Evolutionary conservation across 2,113 vertebrate species (phyloP), one percentile per base, ranked within the genome.

Genomic region (Atlantisia rogersi): DNA sequence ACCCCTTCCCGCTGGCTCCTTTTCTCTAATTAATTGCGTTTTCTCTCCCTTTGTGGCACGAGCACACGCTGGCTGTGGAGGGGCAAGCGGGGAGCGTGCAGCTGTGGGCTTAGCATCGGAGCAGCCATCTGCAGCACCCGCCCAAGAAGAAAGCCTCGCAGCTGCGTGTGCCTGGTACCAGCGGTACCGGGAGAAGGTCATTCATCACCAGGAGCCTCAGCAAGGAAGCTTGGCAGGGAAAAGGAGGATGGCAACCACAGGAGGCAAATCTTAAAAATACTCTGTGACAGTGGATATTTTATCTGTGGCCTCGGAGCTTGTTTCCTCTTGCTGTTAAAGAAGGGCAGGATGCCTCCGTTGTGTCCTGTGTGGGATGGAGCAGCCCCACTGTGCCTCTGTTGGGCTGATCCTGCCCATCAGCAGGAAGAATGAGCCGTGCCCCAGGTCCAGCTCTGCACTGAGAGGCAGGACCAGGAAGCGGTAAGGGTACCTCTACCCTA

Each of bases 151-250:
- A 64, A 71, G 82, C 74, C 81, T 79, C 12, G 32, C 95, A 96
- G 96, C 95, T 97, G 96, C 88, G 4, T 18, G 85, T 10, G 80
- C 95, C 95, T 94, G 91, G 95, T 91, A 94, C 93, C 39, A 5
- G 71, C 5, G 52, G 52, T 68, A 76, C 84, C 93, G 44, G 3
- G 62, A 9, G 15, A 3, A 40, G 62, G 70, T 73, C 94, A 88
- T 94, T 84, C 87, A 93, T 75, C 74, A 9, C 90, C 67, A 14
- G 52, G 37, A 79, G 70, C 79, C 35, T 2, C 4, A 82, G 48
- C 37, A 9, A 25, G 56, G 82, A 26, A 37, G 48, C 82, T 82
- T 67, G 91, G 90, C 86, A 93, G 59, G 25, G 53, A 29, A 18
- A 42, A n/a, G 39, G 88, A 91, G 62, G 69, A 39, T 3, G 6